Conservation (phyloP, 2,113 vertebrate species). For the Oenanthe oenanthe region DNA sequence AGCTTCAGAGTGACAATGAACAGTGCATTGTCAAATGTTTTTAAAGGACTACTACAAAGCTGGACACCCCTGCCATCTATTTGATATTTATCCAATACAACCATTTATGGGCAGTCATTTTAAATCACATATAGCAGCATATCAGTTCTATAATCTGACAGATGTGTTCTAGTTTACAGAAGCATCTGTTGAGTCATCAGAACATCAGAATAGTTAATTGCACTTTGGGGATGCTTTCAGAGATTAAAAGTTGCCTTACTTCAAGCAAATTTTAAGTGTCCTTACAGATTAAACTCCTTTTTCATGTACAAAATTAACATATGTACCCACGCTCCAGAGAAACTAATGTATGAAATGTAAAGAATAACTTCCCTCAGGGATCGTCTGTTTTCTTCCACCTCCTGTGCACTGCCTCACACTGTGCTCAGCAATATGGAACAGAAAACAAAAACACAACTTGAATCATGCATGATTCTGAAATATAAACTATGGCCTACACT, state of each 20-base stretch:
- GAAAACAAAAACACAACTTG: neutral
- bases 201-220: slow-evolving; percentile 47
- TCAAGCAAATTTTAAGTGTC: slow-evolving; percentile 45
- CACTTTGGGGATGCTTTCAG: slow-evolving; percentile 31
- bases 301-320: slow-evolving; percentile 19
- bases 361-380: slow-evolving; percentile 2
- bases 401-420: neutral
- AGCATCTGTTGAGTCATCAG: slow-evolving; percentile 57
- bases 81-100: neutral
- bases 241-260: slow-evolving; percentile 39
- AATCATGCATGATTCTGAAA: neutral
- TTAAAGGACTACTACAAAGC: neutral
- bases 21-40: neutral
- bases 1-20: neutral
- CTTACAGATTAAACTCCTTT: neutral
- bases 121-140: neutral
- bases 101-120: neutral
- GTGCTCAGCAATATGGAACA: neutral
- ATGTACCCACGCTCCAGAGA: neutral
- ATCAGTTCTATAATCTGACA: slow-evolving; percentile 17
- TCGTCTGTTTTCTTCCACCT: neutral
- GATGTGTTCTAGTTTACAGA: slow-evolving; percentile 34
- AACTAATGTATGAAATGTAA: neutral
- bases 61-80: neutral
- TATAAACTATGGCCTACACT: neutral